Evolutionary conservation across 2,888 invertebrate species (phyloP), one percentile per base, ranked within the genome.

Genomic region (Phortica okadai): DNA sequence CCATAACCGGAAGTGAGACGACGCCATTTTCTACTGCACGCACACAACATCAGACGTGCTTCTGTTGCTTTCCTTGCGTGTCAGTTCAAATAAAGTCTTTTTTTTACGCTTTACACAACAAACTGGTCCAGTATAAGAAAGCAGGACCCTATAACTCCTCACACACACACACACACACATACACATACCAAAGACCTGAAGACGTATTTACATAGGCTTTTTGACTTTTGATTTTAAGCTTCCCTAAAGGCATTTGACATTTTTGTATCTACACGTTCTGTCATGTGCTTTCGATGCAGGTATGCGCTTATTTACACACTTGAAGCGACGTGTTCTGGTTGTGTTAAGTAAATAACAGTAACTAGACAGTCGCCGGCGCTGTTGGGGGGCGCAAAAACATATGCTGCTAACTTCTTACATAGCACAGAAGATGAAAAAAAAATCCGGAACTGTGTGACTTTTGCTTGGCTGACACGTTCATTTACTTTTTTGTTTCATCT

Each of bases 271-370:
- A 69, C 6, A 16, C 6, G 45, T 10, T 54, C 14, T 74, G 54
- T 45, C 33, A 25, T 45, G 33, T 66, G 74, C 66, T 45, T 73
- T 7, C 21, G 64, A 45, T 74, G 74, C 74, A 74, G 72, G 76
- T 76, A 79, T 81, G 77, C 79, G 74, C 80, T 79, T 82, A 82
- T 82, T 82, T 82, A 79, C 81, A 70, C 70, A 81, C 79, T 81
- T 80, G 77, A 79, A 76, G 82, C 77, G 81, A 82, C 81, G 82
- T 81, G 81, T 81, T 78, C 78, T 78, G 81, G 78, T 81, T 80
- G 82, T 77, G 82, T 80, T 80, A 82, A 81, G 80, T 80, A 81
- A 82, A 81, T 82, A 82, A 78, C 79, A 80, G 77, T 80, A 58
- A 56, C 50, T 56, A 11, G 62, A 11, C 62, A 10, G 62, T 62